phyloP scores from a whole-genome alignment of 2,888 invertebrate genomes.

The Pristionchus maxplancki region DNA sequence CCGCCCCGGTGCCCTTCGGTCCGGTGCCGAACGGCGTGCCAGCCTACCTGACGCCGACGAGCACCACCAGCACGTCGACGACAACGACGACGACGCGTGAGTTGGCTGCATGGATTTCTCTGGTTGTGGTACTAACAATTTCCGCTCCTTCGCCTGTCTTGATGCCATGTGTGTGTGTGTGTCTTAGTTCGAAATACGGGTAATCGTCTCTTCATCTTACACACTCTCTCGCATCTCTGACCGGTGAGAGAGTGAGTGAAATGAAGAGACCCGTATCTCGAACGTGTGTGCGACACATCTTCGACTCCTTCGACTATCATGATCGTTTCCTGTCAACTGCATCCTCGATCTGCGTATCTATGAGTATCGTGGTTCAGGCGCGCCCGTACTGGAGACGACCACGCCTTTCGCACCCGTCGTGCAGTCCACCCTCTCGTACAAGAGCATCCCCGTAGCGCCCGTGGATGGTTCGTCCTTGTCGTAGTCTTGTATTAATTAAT shows the following conservation, averaged over 20 bases:
- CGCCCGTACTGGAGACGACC: neutral
- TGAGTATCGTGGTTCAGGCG: neutral
- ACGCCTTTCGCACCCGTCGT: neutral
- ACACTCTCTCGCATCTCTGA: too few species aligned
- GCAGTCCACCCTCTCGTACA: conserved; percentile 38
- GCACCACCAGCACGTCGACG: conserved; percentile 56
- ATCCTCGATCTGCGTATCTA: neutral
- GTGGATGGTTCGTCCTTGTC: conserved; percentile 19
- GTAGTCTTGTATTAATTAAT: neutral
- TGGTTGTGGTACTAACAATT: neutral
- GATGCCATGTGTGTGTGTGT: neutral
- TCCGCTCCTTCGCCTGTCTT: neutral
- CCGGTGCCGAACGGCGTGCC: conserved; percentile 35
- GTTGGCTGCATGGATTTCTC: neutral
- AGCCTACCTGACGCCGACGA: conserved; percentile 46
- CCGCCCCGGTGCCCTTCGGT: conserved; percentile 33
- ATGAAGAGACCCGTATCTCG: too few species aligned
- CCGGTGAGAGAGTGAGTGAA: too few species aligned
- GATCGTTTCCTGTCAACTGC: neutral
- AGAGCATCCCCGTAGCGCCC: conserved; percentile 44
- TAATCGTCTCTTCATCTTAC: too few species aligned
- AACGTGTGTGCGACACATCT: too few species aligned
- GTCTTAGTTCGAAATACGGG: neutral
- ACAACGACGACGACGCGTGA: conserved; percentile 50
- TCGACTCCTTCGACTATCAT: too few species aligned